Evolutionary conservation across 2,113 vertebrate species (phyloP).

Genomic region (Desmodus rotundus): DNA sequence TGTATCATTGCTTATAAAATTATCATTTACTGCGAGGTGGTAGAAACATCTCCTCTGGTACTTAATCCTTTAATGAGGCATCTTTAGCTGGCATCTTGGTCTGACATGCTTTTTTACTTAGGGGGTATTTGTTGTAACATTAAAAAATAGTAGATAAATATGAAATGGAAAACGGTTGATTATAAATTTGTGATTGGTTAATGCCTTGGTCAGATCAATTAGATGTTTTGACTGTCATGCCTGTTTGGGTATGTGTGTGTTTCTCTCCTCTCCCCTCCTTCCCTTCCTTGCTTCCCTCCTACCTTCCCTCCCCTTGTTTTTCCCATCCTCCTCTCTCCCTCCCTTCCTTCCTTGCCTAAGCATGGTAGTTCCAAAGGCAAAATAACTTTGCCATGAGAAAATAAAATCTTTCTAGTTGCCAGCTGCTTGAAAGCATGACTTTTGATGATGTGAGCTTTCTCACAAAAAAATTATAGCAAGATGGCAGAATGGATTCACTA

Average conservation of each 20-base stretch:
- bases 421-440: background rate
- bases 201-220: background rate
- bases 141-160: background rate
- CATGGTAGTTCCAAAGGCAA: background rate
- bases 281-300: rapidly evolving
- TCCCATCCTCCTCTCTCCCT: too few relatives aligned
- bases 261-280: background rate
- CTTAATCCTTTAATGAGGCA: background rate
- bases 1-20: background rate
- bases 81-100: background rate
- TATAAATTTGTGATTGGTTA: background rate
- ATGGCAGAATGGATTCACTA: background rate
- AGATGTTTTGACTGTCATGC: background rate
- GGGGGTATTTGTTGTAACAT: background rate
- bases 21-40: background rate
- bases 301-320: too few relatives aligned
- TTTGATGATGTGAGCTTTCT: background rate
- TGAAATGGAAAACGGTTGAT: background rate
- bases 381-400: background rate
- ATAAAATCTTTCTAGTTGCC: background rate
- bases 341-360: background rate
- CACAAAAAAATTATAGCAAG: background rate
- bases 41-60: background rate
- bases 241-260: background rate
- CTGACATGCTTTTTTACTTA: background rate